phyloP scores from a whole-genome alignment of 1,140 invertebrate genomes.

The Condylostylus longicornis region DNA sequence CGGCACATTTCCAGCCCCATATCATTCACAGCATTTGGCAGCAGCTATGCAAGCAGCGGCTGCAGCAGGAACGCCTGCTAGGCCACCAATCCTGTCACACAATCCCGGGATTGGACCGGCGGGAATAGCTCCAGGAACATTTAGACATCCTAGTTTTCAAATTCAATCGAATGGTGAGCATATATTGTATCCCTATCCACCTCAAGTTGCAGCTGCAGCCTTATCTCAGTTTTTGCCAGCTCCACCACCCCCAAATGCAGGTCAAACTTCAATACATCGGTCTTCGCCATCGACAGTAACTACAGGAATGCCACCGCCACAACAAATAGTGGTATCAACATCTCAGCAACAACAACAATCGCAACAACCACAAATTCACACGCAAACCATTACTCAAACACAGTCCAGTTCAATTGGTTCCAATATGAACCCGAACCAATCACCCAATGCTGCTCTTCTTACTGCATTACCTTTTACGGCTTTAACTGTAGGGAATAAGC shows the following conservation, averaged over 20 bases:
- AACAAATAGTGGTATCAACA: conserved; percentile 27
- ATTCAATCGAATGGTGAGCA: conserved; percentile 28
- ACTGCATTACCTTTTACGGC: conserved; percentile 6
- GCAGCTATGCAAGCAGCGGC: conserved; percentile 39
- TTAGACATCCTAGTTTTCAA: conserved; percentile 32
- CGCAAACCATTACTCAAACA: conserved; percentile 14
- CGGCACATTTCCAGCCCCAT: conserved; percentile 26
- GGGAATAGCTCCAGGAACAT: conserved; percentile 32
- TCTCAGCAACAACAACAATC: conserved; percentile 13
- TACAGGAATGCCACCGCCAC: conserved; percentile 34
- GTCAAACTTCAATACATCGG: conserved; percentile 4
- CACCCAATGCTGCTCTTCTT: neutral
- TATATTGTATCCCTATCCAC: conserved; percentile 33
- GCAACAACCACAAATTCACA: conserved; percentile 6
- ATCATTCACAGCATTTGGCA: conserved; percentile 15
- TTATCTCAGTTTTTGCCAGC: conserved; percentile 9
- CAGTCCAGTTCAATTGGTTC: conserved; percentile 1
- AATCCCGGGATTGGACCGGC: conserved; percentile 28
- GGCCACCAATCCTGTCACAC: conserved; percentile 41
- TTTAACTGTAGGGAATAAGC: conserved; percentile 16
- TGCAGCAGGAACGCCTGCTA: conserved; percentile 41
- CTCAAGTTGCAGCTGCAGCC: conserved; percentile 23
- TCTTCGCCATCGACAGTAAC: conserved; percentile 18
- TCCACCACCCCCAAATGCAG: conserved; percentile 4
- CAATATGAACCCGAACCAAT: no score